These are phyloP conservation scores for Psilopogon haemacephalus DNA, from an alignment of 2,113 vertebrate genomes.

Conservation along the genomic window DNA sequence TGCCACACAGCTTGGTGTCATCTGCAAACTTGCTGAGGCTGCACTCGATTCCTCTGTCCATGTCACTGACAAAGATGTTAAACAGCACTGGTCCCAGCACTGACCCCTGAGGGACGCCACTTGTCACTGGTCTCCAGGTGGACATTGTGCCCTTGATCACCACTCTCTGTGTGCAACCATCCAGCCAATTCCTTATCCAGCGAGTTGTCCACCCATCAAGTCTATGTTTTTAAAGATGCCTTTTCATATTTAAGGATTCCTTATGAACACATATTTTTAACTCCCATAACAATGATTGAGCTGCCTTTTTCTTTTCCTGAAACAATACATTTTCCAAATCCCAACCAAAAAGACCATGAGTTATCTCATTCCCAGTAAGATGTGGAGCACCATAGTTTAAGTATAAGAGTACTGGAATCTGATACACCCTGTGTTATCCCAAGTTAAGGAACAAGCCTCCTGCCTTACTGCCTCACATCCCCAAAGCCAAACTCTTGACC, in stretches of 20 bases:
- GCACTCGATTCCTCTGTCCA: no score
- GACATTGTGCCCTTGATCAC: no score
- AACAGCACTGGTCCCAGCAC: no score
- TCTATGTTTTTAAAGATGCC: no score
- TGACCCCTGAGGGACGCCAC: no score
- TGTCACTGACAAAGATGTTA: no score
- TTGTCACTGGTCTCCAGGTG: no score
- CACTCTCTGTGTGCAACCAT: no score
- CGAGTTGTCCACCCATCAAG: no score
- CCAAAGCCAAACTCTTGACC: not conserved
- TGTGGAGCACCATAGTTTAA: not conserved
- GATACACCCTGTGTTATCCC: not conserved
- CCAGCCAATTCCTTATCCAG: no score
- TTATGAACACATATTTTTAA: not conserved
- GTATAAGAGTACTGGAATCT: not conserved
- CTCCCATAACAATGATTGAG: not conserved
- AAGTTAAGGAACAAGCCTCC: not conserved
- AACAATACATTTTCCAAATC: not conserved
- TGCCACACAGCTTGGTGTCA: no score
- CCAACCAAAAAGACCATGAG: not conserved
- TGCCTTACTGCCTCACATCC: not conserved
- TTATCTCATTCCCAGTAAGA: rapidly evolving
- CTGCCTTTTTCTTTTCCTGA: not conserved
- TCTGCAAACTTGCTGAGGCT: no score
- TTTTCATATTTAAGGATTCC: not conserved